Evolutionary conservation across 2,888 invertebrate species (phyloP), one percentile per base, ranked within the genome.

Genomic region (Agonopterix heracliana): DNA sequence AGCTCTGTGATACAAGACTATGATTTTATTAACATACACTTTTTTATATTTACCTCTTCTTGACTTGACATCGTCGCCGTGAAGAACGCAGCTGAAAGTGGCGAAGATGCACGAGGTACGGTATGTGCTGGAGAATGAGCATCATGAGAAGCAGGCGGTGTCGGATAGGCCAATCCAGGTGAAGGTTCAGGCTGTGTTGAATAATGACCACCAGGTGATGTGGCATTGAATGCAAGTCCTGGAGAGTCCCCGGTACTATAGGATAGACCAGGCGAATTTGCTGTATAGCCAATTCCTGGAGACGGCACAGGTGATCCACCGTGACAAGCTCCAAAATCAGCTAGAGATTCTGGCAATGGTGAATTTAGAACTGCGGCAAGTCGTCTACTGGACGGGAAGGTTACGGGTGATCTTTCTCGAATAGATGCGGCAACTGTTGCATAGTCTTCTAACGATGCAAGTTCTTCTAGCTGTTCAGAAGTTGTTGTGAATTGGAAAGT

Each of bases 71-170:
- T 95, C 10, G 94, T 94, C 40, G 93, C 92, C 44, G 95, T 95
- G 72, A 94, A 96, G 75, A 95, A 96, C 4, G 95, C 95, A 49
- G 95, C 95, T 9, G 95, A 95, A 10, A 95, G 81, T 1, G 95
- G 95, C 2, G 95, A 95, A 7, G 95, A 94, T 0, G 94, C 93
- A 53, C 94, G 93, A 10, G 93, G 92, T 2, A 92, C 92, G 7
- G 83, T 77, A 50, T 86, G 84, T 8, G 82, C 81, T 54, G 93
- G 93, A 55, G 93, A 92, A 52, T 93, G 92, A 14, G 95, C 95
- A 81, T 95, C 96, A 63, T 95, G 95, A 61, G 95, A 96, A 1
- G 96, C 95, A 3, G 96, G 96, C 14, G 96, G 96, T 8, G 96
- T 96, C 2, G 96, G 96, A 71, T 96, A 96, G 14, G 94, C 77